A percentile compares a stretch with the other conserved stretches of the same genome.
Evolutionary conservation across 2,797 vertebrate species (phyloP).

Genomic region (Glossophaga mutica): DNA sequence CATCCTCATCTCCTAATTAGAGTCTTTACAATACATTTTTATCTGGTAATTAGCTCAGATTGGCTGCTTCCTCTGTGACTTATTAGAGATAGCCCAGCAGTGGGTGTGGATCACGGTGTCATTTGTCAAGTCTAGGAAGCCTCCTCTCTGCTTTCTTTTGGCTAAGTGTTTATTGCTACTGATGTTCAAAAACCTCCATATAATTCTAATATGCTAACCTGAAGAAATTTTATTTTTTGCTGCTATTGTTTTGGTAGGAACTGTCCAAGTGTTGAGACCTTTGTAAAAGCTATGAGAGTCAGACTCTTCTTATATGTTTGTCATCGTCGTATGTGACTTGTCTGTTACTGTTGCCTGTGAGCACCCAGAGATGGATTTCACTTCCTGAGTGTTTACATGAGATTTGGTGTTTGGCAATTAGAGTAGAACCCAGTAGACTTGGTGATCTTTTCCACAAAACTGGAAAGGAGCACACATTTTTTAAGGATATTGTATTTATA

Average conservation of each 20-base stretch:
- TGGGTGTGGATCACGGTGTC: conserved; percentile 90
- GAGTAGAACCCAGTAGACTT: conserved; percentile 70
- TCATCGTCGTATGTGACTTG: conserved; percentile 58
- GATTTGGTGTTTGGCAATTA: conserved; percentile 62
- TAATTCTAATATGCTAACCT: conserved; percentile 67
- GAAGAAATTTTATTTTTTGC: conserved; percentile 42
- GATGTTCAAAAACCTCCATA: conserved; percentile 76
- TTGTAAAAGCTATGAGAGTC: conserved; percentile 52
- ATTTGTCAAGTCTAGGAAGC: conserved; percentile 88
- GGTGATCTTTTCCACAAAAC: neutral
- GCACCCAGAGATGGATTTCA: conserved; percentile 49
- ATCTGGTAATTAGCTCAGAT: conserved; percentile 97
- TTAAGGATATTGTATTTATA: neutral
- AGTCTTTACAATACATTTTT: conserved; percentile 95
- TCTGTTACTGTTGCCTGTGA: conserved; percentile 42
- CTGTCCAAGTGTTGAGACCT: conserved; percentile 74
- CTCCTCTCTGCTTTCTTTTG: conserved; percentile 74
- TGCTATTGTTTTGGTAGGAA: conserved; percentile 61
- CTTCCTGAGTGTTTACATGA: conserved; percentile 60
- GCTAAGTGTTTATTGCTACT: conserved; percentile 77
- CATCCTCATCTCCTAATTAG: conserved; percentile 95
- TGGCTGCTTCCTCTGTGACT: conserved; percentile 93
- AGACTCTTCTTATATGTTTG: conserved; percentile 67
- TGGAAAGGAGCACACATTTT: neutral
- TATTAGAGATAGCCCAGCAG: conserved; percentile 92